Percentiles rank a stretch among this genome's conserved stretches.
Evolutionary conservation across 2,113 vertebrate species (phyloP).

Genomic region (Pristiophorus japonicus): DNA sequence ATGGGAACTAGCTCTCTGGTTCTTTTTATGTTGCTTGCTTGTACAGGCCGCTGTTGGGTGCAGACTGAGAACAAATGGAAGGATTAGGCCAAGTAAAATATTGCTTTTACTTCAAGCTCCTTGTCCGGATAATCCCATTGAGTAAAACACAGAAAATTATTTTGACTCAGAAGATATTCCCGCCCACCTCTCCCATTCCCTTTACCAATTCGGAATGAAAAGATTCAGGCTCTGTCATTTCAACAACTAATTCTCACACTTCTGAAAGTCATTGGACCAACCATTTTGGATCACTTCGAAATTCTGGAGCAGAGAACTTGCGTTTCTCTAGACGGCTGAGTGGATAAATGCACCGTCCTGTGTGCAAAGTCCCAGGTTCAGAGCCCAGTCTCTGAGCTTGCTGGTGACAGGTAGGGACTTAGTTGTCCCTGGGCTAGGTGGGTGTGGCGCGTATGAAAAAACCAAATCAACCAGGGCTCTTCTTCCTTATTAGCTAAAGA

Average conservation of each 20-base stretch:
- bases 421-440: too few relatives aligned
- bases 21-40: background rate
- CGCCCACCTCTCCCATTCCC: too few relatives aligned
- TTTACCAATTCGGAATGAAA: too few relatives aligned
- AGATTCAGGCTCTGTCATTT: too few relatives aligned
- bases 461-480: too few relatives aligned
- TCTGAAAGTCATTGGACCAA: too few relatives aligned
- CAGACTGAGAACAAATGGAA: background rate
- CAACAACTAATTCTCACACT: background rate
- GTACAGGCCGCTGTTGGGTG: background rate
- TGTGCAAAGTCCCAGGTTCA: too few relatives aligned
- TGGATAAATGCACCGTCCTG: background rate
- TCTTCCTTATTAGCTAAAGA: too few relatives aligned
- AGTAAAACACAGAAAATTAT: background rate
- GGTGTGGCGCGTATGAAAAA: too few relatives aligned
- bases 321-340: background rate
- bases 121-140: background rate
- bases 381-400: too few relatives aligned
- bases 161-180: background rate
- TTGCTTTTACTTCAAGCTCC: background rate
- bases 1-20: background rate
- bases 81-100: background rate
- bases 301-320: background rate
- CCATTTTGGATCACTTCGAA: too few relatives aligned
- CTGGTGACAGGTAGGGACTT: too few relatives aligned